Conservation (phyloP, 1,140 invertebrate genomes). For the Trigoniulus corallinus region DNA sequence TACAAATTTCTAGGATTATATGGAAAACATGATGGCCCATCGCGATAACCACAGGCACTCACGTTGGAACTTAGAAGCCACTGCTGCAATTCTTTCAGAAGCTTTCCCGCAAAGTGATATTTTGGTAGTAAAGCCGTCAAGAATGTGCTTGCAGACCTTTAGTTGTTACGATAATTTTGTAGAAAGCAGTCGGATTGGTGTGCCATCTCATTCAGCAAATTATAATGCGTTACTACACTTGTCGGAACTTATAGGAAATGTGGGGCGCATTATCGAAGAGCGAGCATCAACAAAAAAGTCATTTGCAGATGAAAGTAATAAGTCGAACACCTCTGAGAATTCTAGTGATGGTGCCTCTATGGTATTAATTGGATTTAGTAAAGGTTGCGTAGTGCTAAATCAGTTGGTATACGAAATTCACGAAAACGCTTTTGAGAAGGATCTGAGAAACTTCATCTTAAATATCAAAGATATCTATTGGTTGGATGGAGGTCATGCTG, state of each 20-base stretch:
- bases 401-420: constrained; percentile 72
- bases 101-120: constrained; percentile 52
- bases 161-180: constrained; percentile 79
- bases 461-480: constrained; percentile 51
- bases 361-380: constrained; percentile 65
- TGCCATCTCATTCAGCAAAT: constrained; percentile 48
- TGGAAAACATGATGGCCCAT: constrained; percentile 54
- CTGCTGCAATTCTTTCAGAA: constrained; percentile 41
- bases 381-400: constrained; percentile 80
- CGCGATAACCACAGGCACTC: constrained; percentile 49
- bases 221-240: constrained; percentile 49
- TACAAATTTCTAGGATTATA: constrained; percentile 45
- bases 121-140: constrained; percentile 51
- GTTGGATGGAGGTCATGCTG: constrained; percentile 72
- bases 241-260: constrained; percentile 29
- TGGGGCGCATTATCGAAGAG: neutral
- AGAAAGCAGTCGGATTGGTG: constrained; percentile 48
- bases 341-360: constrained; percentile 26
- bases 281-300: neutral
- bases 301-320: constrained; percentile 26
- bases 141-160: constrained; percentile 63
- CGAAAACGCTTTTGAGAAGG: neutral
- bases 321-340: constrained; percentile 34
- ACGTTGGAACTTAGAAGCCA: constrained; percentile 60
- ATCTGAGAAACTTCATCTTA: neutral